Evolutionary conservation across 2,797 vertebrate species (phyloP), one percentile per base, ranked within the genome.

Genomic region (Sternarchorhynchus goeldii): DNA sequence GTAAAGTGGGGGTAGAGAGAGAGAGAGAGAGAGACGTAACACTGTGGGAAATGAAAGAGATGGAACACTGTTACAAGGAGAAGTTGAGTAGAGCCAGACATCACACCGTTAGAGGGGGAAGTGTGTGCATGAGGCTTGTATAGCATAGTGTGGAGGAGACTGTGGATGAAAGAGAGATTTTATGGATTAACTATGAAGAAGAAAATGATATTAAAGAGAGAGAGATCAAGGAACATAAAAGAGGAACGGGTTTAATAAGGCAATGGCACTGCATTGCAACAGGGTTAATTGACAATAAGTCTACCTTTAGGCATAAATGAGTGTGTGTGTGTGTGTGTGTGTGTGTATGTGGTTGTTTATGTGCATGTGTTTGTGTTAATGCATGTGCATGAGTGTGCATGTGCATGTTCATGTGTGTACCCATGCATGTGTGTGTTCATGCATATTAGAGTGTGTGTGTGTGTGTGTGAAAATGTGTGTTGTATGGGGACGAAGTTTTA

Each of bases 111-210:
- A 50, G 29, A 67, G 20, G 31, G 59, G 20, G 25, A 25, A 41
- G 16, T 50, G 45, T 50, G 10, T 10, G 45, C 12, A 14, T 50
- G 45, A 50, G 45, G 10, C 45, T 50, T 50, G 45, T 3, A 50
- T 14, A 50, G 12, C 10, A 50, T 50, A 50, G 45, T 50, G 45
- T 12, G 45, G 10, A 50, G 73, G 34, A 25, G 50, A 18, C 36
- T 25, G 18, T 57, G 56, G 65, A 45, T 17, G 17, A 90, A 91
- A 50, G 79, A 88, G 88, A 77, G 69, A 64, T 58, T 69, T 75
- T 29, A 32, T 5, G 67, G 75, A 78, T 71, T 75, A 39, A 72
- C 32, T 18, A 6, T 65, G 73, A 65, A 62, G 39, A 36, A 60
- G 72, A 76, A 75, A 70, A 79, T 50, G 31, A 57, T 25, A 25